These are phyloP conservation scores for Xiphydria camelus DNA, from an alignment of 2,888 invertebrate species.

Conservation along the genomic window DNA sequence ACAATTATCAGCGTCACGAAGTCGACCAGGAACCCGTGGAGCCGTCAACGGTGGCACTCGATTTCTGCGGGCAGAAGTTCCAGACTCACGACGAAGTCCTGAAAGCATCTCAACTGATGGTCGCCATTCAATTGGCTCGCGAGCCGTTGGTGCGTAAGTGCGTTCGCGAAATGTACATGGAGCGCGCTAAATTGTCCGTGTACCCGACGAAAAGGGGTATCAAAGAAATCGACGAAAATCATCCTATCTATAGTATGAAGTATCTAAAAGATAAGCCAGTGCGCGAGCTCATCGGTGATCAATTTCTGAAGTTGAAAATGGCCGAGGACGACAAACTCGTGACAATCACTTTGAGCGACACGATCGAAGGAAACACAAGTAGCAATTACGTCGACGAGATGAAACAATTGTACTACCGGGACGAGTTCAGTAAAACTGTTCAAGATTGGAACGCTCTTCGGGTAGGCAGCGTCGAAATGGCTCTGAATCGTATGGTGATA, in stretches of 20 bases:
- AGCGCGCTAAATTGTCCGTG: constrained; percentile 81
- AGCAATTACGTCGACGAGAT: constrained; percentile 85
- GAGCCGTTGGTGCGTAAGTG: constrained; percentile 88
- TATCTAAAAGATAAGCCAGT: constrained; percentile 93
- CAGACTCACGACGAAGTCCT: constrained; percentile 77
- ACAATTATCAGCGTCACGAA: constrained; percentile 93
- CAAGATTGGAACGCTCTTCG: constrained; percentile 95
- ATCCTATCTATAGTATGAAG: constrained; percentile 84
- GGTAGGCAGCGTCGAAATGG: constrained; percentile 84
- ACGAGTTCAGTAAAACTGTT: constrained; percentile 91
- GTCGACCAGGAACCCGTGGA: constrained; percentile 90
- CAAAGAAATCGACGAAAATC: constrained; percentile 95
- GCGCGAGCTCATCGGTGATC: constrained; percentile 83
- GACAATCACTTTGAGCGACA: constrained; percentile 73
- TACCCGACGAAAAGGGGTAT: constrained; percentile 87
- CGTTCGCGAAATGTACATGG: constrained; percentile 84
- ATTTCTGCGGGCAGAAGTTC: constrained; percentile 60
- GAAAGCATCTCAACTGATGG: constrained; percentile 90
- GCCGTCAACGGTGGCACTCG: constrained; percentile 79
- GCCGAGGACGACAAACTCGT: constrained; percentile 83
- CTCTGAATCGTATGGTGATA: constrained; percentile 84
- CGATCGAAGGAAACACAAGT: constrained; percentile 77
- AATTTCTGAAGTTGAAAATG: constrained; percentile 81
- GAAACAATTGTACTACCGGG: constrained; percentile 83
- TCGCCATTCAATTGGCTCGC: constrained; percentile 88